Evolutionary conservation across 2,888 invertebrate species (phyloP), one percentile per base, ranked within the genome.

Genomic region (Scaptomyza polygonia): DNA sequence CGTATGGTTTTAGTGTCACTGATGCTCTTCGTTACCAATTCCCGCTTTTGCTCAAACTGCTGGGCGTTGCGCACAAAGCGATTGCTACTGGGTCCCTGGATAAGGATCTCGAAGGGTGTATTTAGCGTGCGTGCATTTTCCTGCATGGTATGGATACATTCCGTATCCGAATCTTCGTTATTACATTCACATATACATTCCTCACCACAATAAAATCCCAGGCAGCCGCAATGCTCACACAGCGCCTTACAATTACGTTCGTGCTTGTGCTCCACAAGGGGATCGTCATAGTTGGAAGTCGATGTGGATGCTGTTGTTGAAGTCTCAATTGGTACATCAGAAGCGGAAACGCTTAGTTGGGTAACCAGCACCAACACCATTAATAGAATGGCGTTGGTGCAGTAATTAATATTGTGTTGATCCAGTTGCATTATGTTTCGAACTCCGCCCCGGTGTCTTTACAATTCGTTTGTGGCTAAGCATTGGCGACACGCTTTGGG

Each of bases 171-270:
- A 32, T 86, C 85, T 7, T 90, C 88, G n/a, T 89, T 84, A 67
- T 90, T 90, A 49, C 91, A 92, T 67, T 92, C 92, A 56, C 92
- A 92, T 30, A 92, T 90, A 54, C 92, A 92, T 63, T 92, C 92
- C 61, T 92, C 92, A 3, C 92, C 92, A 36, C 92, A 92, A 66
- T 91, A 92, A 79, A 92, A 92, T 27, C 89, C 92, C 51, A 90
- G 66, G 52, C 92, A 92, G 16, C 89, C 89, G 45, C 92, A 92
- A 8, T 90, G 89, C 36, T 85, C 88, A 39, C 92, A 92, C 3
- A 92, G 82, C 0, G 86, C 72, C 53, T 90, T 90, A 62, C 92
- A 92, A 21, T 89, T 89, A 5, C 77, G 70, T 8, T 82, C 83
- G 21, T 90, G 84, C 25, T 87, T 81, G 3, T 86, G 69, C 53